A percentile compares a stretch with the other conserved stretches of the same genome.
Evolutionary conservation across 2,888 invertebrate genomes (phyloP).

Genomic region (Diarsia rubi): DNA sequence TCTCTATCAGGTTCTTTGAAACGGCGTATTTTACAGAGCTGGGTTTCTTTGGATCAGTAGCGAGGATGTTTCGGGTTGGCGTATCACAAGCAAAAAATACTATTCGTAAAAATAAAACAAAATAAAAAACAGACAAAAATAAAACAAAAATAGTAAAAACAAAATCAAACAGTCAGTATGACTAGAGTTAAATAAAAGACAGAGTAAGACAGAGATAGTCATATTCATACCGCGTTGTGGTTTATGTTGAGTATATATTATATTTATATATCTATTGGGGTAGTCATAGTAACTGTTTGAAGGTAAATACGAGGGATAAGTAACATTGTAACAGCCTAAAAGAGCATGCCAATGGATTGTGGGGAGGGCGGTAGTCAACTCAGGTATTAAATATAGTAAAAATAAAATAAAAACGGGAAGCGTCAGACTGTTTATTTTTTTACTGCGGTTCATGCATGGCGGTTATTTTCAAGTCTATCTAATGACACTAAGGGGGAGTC

Average conservation of each 20-base stretch:
- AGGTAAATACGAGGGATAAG: constrained; percentile 87
- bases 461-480: constrained; percentile 75
- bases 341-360: constrained; percentile 87
- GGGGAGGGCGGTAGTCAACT: constrained; percentile 81
- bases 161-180: constrained; percentile 91
- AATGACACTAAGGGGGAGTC: constrained; percentile 74
- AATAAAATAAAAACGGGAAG: constrained; percentile 78
- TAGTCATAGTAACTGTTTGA: constrained; percentile 90
- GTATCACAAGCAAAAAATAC: constrained; percentile 90
- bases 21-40: constrained; percentile 78
- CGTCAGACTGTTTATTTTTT: constrained; percentile 83
- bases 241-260: constrained; percentile 81
- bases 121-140: constrained; percentile 77
- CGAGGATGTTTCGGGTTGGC: constrained; percentile 88
- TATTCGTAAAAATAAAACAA: constrained; percentile 81
- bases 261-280: constrained; percentile 71
- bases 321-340: constrained; percentile 89
- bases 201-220: constrained; percentile 87
- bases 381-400: constrained; percentile 74
- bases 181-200: constrained; percentile 88
- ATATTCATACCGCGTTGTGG: constrained; percentile 89
- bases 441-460: constrained; percentile 85
- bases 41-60: constrained; percentile 85
- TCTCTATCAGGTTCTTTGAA: constrained; percentile 69
- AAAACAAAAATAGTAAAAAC: constrained; percentile 77